These are phyloP conservation scores for Lanius collurio DNA, from an alignment of 2,113 vertebrate genomes.

Conservation along the genomic window DNA sequence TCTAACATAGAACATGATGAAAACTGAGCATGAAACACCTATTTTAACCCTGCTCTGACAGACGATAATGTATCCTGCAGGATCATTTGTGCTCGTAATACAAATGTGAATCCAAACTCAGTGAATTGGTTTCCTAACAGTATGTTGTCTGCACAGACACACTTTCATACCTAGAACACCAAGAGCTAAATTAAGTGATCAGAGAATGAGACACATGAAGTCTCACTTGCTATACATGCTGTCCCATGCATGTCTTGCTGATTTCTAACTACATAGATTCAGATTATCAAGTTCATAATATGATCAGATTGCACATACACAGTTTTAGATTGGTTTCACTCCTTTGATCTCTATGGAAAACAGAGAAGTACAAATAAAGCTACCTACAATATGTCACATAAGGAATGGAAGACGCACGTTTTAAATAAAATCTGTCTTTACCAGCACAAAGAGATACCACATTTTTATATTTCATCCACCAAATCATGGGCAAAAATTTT, in stretches of 20 bases:
- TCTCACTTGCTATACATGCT: background rate
- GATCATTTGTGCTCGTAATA: background rate
- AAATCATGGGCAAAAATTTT: background rate
- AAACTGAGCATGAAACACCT: background rate
- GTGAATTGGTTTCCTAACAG: background rate
- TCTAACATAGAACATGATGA: background rate
- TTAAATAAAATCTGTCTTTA: background rate
- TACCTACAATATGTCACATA: background rate
- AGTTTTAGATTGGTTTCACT: background rate
- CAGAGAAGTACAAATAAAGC: background rate
- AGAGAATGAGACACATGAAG: background rate
- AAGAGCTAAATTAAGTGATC: background rate
- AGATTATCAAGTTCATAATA: background rate
- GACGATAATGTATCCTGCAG: background rate
- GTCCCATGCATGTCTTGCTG: background rate
- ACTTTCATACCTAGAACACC: background rate
- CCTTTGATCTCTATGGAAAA: background rate
- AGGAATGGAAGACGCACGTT: background rate
- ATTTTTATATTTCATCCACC: background rate
- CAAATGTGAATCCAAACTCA: background rate
- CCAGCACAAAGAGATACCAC: background rate
- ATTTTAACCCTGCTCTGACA: background rate
- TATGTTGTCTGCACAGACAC: background rate
- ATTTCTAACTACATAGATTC: background rate
- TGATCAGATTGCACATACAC: rapidly evolving